phyloP scores from a whole-genome alignment of 92 coral and sea anemone species.

The Palythoa grandiflora region DNA sequence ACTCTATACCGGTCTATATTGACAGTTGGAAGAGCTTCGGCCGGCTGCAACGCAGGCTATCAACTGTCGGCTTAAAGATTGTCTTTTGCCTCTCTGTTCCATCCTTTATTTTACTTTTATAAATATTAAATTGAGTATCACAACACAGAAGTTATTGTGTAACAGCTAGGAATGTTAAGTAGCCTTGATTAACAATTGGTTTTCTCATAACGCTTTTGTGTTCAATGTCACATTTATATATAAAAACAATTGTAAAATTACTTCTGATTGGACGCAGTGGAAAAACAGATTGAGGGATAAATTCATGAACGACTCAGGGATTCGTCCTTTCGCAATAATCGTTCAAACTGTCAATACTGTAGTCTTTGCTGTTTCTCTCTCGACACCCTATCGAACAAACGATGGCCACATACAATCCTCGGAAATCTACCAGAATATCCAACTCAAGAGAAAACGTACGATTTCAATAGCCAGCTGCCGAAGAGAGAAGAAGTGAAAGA shows the following conservation, averaged over 20 bases:
- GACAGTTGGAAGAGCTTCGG: too few species aligned
- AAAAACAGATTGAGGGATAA: background rate
- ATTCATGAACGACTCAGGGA: background rate
- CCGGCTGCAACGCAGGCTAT: too few species aligned
- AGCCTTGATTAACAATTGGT: background rate
- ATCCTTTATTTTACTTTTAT: too few species aligned
- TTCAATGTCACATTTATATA: background rate
- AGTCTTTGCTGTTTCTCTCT: too few species aligned
- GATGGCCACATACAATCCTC: slow-evolving; percentile 55
- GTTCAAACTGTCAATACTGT: background rate
- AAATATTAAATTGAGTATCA: too few species aligned
- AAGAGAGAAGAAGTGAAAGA: slow-evolving; percentile 50
- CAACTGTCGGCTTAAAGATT: too few species aligned
- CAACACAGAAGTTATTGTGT: background rate
- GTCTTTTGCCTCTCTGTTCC: too few species aligned
- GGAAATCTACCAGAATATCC: slow-evolving; percentile 60
- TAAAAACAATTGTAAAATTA: background rate
- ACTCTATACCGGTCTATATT: too few species aligned
- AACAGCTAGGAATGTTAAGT: background rate
- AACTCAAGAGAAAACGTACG: slow-evolving; percentile 34
- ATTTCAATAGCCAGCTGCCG: slow-evolving; percentile 42
- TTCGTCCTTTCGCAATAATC: background rate
- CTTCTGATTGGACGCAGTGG: background rate
- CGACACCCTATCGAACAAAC: background rate
- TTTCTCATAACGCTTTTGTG: background rate